Evolutionary conservation across 2,113 vertebrate species (phyloP), one percentile per base, ranked within the genome.

Genomic region (Dasypus novemcinctus): DNA sequence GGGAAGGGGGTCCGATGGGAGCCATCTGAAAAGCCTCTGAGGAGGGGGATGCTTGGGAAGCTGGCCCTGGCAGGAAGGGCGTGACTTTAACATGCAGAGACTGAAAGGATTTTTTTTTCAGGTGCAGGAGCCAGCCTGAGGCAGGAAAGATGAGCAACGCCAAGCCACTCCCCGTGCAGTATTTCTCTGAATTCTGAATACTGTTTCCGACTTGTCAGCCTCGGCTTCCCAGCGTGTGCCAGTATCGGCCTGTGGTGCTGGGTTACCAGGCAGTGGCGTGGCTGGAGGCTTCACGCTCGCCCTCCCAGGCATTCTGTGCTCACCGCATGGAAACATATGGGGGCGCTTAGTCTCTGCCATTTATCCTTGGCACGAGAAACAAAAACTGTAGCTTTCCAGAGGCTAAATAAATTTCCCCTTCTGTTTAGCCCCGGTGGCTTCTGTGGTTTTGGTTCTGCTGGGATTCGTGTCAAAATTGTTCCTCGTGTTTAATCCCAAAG

Each of bases 391-490:
- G 72, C 74, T 93, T 86, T 92, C 81, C 68, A 86, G 89, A 83
- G 64, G 88, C 75, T 92, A 91, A 90, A 79, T 93, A 75, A 92
- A 91, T 63, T 80, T 78, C 29, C 84, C 91, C 79, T 93, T 96
- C 92, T 97, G 84, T 90, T 94, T 92, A 66, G 83, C 52, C 95
- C 75, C 74, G 71, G 82, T 95, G 43, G 89, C 91, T 93, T 96
- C 92, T 94, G 96, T 96, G 96, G 83, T 41, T 93, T 86, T 25
- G 36, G 86, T 85, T 96, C 92, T 95, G 38, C 41, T 93, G 90
- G 74, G 36, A 88, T 97, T 90, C 82, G 38, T 95, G 87, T 93
- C 57, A 95, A 85, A 94, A 95, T 52, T 36, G 20, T 66, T 88
- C 74, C 61, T 76, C 54, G 21, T 87, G 21, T 82, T 46, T 33